Base-by-base conservation (phyloP, 2,797 vertebrate genomes). In the Micromesistius poutassou region DNA sequence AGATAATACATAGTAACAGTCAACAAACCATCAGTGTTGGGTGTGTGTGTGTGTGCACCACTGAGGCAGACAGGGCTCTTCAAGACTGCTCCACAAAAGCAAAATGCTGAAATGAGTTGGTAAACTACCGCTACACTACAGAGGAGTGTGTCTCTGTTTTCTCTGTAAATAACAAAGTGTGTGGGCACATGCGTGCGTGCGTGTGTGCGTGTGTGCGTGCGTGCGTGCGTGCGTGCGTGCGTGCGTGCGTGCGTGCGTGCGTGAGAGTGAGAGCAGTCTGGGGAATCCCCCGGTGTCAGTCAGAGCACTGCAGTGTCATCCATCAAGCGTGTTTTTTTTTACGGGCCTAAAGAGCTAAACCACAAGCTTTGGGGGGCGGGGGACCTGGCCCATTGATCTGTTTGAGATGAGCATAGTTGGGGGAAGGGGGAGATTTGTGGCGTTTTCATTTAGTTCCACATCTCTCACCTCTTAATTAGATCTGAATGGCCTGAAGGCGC, bases 321-420 rank as follows among this genome's bases (percentile, higher is more conserved):
- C 81, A 89, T 92, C 89, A 90, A 85, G 89, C 84, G 85, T 87
- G 78, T 87, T 89, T 91, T 91, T 91, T 91, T 25, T 68, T 68
- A 90, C 84, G 82, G 84, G 84, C 85, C 81, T 90, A 83, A 90
- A 88, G 81, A 86, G 86, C 83, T 89, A 86, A 88, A 89, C 86
- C 88, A 83, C 87, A 88, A 85, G 85, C 83, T 89, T 78, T 77
- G 62, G 62, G 62, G 62, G n/a, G 62, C 88, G 89, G 84, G 81
- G 78, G 79, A 82, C 86, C 28, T 76, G 81, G 77, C 82, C 80
- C 85, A 92, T 86, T 90, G 87, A 93, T 91, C 86, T 87, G 87
- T 90, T 91, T 90, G 87, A 90, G 89, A 89, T 72, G 84, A 30
- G 80, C 77, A 71, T 78, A 62, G 72, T 76, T 76, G 4, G 70